Evolutionary conservation across 2,113 vertebrate genomes (phyloP).

Genomic region (Rhadina sibilatrix): DNA sequence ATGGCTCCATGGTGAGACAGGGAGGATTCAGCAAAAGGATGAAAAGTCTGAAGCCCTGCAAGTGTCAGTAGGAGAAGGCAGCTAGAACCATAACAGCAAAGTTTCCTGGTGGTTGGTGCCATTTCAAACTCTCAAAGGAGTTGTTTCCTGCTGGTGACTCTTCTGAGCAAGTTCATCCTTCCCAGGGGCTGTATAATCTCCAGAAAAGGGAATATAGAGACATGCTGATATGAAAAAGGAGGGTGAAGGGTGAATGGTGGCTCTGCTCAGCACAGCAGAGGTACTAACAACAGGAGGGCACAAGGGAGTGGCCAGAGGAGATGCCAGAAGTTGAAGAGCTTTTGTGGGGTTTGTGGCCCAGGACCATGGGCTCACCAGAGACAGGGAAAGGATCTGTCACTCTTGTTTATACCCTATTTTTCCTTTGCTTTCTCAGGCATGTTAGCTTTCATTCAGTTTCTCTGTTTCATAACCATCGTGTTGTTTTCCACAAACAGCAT

Average conservation of each 20-base stretch:
- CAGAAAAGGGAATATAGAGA: neutral
- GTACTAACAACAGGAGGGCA: neutral
- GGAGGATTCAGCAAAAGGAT: neutral
- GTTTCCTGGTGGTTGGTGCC: neutral
- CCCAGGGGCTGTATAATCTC: neutral
- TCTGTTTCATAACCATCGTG: neutral
- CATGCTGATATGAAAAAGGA: neutral
- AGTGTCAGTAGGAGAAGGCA: neutral
- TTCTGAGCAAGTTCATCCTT: neutral
- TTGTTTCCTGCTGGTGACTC: neutral
- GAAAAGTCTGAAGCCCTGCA: neutral
- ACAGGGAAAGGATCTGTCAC: neutral
- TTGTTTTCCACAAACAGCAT: neutral
- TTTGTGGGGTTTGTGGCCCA: neutral
- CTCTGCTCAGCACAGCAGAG: neutral
- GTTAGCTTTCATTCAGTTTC: neutral
- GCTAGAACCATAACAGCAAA: neutral
- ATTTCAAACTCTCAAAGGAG: neutral
- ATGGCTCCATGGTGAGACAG: neutral
- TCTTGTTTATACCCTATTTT: neutral
- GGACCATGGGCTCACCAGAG: neutral
- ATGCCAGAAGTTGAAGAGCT: neutral
- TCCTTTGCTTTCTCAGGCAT: neutral
- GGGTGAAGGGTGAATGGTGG: neutral
- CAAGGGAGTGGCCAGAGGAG: fast-evolving